Percentiles rank a stretch among this genome's conserved stretches.
These are phyloP conservation scores for Malaclemys terrapin DNA, from an alignment of 2,113 vertebrate species.

Conservation along the genomic window DNA sequence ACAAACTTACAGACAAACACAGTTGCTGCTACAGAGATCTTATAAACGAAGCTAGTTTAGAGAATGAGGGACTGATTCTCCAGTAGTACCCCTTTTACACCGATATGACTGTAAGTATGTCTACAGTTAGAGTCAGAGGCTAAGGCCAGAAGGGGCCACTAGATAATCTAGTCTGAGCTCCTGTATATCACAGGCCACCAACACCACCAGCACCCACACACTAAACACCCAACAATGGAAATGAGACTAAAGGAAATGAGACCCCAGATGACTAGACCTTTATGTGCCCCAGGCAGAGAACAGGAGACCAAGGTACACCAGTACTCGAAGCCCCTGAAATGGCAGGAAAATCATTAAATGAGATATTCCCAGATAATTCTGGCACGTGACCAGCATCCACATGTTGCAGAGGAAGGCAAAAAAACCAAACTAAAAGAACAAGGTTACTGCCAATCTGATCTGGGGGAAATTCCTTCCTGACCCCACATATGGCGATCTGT, in stretches of 20 bases:
- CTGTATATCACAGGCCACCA: background rate
- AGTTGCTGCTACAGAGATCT: background rate
- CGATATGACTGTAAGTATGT: background rate
- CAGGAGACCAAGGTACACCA: background rate
- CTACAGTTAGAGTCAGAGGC: background rate
- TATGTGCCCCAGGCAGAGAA: background rate
- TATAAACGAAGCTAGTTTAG: background rate
- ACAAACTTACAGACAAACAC: background rate
- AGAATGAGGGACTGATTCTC: background rate
- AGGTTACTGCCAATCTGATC: background rate
- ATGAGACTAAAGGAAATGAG: background rate
- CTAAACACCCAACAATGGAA: background rate
- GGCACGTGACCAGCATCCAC: background rate
- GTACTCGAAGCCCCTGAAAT: background rate
- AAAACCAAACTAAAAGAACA: no score
- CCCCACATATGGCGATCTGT: no score
- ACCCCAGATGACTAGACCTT: background rate
- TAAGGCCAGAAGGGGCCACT: background rate
- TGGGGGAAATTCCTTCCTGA: no score
- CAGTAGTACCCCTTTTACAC: background rate
- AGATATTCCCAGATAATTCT: background rate
- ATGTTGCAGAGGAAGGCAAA: background rate
- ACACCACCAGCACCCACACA: background rate
- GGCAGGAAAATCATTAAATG: background rate
- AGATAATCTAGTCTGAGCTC: background rate